phyloP scores from a whole-genome alignment of 1,140 invertebrate genomes.

The Polyergus mexicanus region DNA sequence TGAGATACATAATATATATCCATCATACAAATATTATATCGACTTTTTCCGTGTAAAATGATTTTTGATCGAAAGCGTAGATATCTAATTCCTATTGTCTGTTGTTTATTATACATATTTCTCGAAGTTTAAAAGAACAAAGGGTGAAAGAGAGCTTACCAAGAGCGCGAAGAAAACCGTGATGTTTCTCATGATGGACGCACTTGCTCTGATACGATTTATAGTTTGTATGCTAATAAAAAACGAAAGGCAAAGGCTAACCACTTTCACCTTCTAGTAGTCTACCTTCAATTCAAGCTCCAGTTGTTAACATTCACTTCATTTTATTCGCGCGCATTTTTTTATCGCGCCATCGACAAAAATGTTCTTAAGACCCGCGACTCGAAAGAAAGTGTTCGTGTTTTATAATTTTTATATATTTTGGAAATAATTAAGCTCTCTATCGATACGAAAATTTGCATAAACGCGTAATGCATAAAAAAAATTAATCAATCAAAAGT shows the following conservation, averaged over 20 bases:
- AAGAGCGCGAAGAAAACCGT: slow-evolving; percentile 15
- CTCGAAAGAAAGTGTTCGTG: neutral
- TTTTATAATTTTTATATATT: too few species aligned
- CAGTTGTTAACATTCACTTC: neutral
- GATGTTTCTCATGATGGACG: neutral
- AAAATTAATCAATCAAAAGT: too few species aligned
- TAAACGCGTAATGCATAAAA: too few species aligned
- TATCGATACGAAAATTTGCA: too few species aligned
- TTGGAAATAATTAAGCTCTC: too few species aligned
- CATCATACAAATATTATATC: neutral
- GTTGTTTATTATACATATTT: neutral
- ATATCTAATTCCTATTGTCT: neutral
- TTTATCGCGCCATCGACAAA: neutral
- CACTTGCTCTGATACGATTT: neutral
- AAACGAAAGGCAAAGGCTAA: slow-evolving; percentile 17
- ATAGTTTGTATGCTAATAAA: neutral
- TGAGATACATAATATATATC: too few species aligned
- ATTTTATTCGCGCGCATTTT: neutral
- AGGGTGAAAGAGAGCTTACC: neutral
- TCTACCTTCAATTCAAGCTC: slow-evolving; percentile 12
- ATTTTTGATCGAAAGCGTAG: neutral
- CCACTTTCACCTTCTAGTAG: slow-evolving; percentile 45
- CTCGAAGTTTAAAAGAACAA: neutral
- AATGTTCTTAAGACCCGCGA: neutral
- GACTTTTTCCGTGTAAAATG: neutral